These are phyloP conservation scores for Spodoptera exigua DNA, from an alignment of 2,888 invertebrate genomes.

Conservation along the genomic window DNA sequence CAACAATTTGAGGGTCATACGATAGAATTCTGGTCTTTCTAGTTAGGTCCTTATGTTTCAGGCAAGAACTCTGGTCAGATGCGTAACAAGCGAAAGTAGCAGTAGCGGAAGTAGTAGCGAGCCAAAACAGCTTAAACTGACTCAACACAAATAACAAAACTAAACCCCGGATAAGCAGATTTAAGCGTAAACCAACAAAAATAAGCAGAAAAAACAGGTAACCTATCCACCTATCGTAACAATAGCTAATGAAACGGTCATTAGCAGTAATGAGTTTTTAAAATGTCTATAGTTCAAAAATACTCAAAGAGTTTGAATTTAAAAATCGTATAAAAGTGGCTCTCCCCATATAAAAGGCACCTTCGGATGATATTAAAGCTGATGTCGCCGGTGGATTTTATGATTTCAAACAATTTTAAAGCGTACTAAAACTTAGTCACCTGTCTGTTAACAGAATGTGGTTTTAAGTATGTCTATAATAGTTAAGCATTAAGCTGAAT, in stretches of 20 bases:
- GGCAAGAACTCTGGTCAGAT: too few species aligned
- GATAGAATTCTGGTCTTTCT: too few species aligned
- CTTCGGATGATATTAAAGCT: constrained; percentile 65
- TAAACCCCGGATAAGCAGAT: too few species aligned
- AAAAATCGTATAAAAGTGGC: constrained; percentile 64
- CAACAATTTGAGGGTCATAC: too few species aligned
- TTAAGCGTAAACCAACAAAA: too few species aligned
- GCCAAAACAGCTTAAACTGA: too few species aligned
- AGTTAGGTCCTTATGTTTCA: too few species aligned
- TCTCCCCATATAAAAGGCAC: constrained; percentile 51
- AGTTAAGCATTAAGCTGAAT: not conserved
- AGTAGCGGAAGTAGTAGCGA: too few species aligned
- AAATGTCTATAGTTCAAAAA: constrained; percentile 33
- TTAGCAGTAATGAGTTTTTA: constrained; percentile 22
- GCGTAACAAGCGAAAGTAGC: too few species aligned
- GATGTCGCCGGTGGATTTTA: constrained; percentile 66
- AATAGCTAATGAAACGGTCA: not conserved
- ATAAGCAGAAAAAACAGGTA: too few species aligned
- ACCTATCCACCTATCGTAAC: too few species aligned
- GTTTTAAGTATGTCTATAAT: constrained; percentile 41
- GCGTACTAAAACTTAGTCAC: constrained; percentile 66
- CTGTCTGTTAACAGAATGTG: constrained; percentile 51
- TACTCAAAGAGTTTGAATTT: constrained; percentile 59
- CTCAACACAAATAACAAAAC: too few species aligned
- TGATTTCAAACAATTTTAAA: constrained; percentile 64